phyloP scores from a whole-genome alignment of 2,797 vertebrate species.

The Artibeus lituratus region DNA sequence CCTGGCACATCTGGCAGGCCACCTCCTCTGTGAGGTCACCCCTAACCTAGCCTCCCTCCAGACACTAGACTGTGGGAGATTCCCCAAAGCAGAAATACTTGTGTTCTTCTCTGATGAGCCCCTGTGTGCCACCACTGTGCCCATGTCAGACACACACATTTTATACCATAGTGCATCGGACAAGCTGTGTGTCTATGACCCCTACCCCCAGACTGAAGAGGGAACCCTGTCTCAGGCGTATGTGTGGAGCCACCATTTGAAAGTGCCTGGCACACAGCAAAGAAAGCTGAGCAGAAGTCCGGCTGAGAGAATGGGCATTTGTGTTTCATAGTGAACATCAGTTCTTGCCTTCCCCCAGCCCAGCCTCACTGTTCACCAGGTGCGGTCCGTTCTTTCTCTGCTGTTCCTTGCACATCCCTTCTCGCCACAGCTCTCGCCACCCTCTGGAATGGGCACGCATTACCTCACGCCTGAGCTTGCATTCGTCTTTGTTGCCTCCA shows the following conservation, averaged over 20 bases:
- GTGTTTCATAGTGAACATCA: neutral
- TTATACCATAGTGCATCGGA: neutral
- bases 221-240: neutral
- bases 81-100: neutral
- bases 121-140: neutral
- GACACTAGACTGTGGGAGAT: neutral
- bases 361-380: neutral
- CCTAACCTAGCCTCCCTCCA: neutral
- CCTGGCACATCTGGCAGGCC: conserved; percentile 1
- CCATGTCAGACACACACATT: too few relatives aligned
- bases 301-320: neutral
- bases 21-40: neutral
- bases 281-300: neutral
- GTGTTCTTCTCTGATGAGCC: neutral
- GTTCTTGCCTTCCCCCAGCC: neutral
- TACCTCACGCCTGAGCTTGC: neutral
- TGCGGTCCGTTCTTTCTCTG: neutral
- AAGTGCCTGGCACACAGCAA: neutral
- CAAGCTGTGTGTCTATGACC: neutral
- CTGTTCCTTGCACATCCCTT: neutral
- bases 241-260: neutral
- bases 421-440: neutral
- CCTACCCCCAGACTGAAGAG: neutral
- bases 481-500: neutral
- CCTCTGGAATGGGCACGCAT: neutral